Conservation (phyloP, 2,888 invertebrate genomes). For the Drosophila prostipennis region DNA sequence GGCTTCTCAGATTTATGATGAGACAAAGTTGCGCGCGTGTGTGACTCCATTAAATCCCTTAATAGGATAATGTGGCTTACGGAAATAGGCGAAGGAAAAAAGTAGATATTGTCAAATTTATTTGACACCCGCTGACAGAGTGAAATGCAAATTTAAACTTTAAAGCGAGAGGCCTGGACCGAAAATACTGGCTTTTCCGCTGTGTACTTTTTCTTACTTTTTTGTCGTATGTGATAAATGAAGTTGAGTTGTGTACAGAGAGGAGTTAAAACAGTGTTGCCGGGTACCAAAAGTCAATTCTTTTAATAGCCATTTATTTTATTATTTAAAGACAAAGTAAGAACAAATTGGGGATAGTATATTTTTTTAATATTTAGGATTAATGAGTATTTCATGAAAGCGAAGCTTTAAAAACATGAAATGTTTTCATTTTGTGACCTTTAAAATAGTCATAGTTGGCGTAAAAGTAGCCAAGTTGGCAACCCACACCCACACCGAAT, state of each 20-base stretch:
- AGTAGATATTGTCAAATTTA: conserved; percentile 43
- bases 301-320: too few relatives aligned
- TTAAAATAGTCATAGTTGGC: neutral
- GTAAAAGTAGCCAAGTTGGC: neutral
- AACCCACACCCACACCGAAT: conserved; percentile 5
- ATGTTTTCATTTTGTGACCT: neutral
- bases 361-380: too few relatives aligned
- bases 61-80: conserved; percentile 67
- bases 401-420: neutral
- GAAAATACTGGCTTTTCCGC: conserved; percentile 3
- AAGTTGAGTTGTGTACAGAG: neutral
- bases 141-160: conserved; percentile 59
- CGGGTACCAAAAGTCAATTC: neutral
- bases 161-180: conserved; percentile 33
- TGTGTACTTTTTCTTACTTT: neutral
- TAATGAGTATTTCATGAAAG: too few relatives aligned
- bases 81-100: conserved; percentile 25
- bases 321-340: too few relatives aligned
- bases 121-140: conserved; percentile 50
- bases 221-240: conserved; percentile 24
- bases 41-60: conserved; percentile 76
- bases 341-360: too few relatives aligned
- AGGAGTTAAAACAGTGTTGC: neutral
- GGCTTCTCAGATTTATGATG: conserved; percentile 71
- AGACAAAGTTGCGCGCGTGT: conserved; percentile 71